Evolutionary conservation across 92 coral and sea anemone genomes (phyloP).

Genomic region (Siderastrea radians): DNA sequence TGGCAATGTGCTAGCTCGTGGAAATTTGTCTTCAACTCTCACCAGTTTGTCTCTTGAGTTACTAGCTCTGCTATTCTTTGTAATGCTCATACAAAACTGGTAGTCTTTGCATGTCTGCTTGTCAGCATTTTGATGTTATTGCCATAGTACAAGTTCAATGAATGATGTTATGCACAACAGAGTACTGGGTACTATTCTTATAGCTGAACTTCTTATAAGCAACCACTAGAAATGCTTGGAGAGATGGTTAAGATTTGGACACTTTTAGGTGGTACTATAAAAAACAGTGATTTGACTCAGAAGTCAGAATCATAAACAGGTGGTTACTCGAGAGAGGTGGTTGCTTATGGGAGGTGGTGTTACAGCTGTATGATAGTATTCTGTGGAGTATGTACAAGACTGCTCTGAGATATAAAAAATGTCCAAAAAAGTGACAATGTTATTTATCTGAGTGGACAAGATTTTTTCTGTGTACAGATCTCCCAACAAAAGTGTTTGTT

Average conservation of each 20-base stretch:
- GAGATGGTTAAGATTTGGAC: too few species aligned
- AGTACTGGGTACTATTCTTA: background rate
- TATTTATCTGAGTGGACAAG: too few species aligned
- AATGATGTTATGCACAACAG: background rate
- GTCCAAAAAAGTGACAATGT: too few species aligned
- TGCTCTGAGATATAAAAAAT: too few species aligned
- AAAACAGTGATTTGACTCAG: background rate
- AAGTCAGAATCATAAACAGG: too few species aligned
- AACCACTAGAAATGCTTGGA: background rate
- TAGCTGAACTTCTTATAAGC: background rate
- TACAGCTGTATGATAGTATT: too few species aligned
- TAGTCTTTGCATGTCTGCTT: background rate
- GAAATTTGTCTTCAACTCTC: background rate
- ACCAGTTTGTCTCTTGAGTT: background rate
- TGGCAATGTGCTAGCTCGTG: slow-evolving; percentile 17
- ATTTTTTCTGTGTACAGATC: too few species aligned
- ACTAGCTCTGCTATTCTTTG: slow-evolving; percentile 13
- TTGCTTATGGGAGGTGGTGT: too few species aligned
- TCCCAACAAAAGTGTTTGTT: too few species aligned
- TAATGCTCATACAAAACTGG: background rate
- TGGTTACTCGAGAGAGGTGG: too few species aligned
- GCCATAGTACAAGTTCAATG: background rate
- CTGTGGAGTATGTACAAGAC: too few species aligned
- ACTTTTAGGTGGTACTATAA: too few species aligned
- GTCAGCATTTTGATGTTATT: background rate